These are phyloP conservation scores for Rhamphomyia laevipes DNA, from an alignment of 2,888 invertebrate genomes.

Conservation along the genomic window DNA sequence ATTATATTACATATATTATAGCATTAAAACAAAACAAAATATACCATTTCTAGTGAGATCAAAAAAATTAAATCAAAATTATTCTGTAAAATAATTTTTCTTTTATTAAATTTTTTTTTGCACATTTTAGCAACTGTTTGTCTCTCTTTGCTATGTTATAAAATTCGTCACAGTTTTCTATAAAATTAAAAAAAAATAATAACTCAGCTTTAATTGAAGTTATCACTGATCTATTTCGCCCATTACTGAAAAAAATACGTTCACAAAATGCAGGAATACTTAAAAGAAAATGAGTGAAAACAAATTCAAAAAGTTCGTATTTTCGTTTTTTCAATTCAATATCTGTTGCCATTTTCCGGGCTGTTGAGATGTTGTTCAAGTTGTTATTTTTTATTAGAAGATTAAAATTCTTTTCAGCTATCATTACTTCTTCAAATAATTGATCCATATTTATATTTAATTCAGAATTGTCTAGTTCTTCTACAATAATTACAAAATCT, in stretches of 20 bases:
- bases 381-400: too few relatives aligned
- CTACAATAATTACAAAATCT: background rate
- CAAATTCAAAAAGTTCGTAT: background rate
- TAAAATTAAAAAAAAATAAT: background rate
- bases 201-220: background rate
- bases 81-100: background rate
- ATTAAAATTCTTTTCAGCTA: too few relatives aligned
- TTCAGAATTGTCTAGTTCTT: background rate
- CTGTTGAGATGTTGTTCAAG: too few relatives aligned
- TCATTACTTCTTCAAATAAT: too few relatives aligned
- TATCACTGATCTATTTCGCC: background rate
- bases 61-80: background rate
- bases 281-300: background rate
- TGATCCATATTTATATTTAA: too few relatives aligned
- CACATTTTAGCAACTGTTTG: too few relatives aligned
- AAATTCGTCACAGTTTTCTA: too few relatives aligned
- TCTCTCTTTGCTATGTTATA: too few relatives aligned
- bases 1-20: background rate
- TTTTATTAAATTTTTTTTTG: too few relatives aligned
- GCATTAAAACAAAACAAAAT: background rate
- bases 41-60: background rate
- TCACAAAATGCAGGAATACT: background rate
- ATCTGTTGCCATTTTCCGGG: too few relatives aligned
- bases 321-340: background rate
- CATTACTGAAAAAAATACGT: background rate